Evolutionary conservation across 2,888 invertebrate genomes (phyloP), one percentile per base, ranked within the genome.

Genomic region (Antheraea assamensis): DNA sequence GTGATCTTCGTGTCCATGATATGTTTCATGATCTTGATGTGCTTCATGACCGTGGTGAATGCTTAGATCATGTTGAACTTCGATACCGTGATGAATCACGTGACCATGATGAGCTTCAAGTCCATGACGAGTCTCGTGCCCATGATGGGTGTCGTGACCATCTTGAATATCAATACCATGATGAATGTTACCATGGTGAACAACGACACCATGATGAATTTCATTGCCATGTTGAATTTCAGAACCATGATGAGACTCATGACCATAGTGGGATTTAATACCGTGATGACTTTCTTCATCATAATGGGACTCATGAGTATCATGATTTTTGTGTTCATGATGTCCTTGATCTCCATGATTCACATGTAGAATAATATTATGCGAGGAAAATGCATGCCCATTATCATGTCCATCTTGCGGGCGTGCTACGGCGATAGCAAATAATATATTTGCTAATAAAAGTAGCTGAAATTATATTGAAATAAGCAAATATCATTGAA

Each of bases 391-490:
- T 13, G 35, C 68, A n/a, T 68, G 68, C 21, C 35, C 68, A 10
- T 68, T 21, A 3, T 68, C 35, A 10, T 35, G 35, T 68, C 13
- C 35, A 68, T 21, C 35, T n/a, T 35, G 68, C 2, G 68, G 68
- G 35, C 35, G 68, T 0, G 68, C 68, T 31, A 68, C 13, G 10
- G 21, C 31, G n/a, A 68, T 68, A 35, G 35, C 68, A 64, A 64
- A 64, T 35, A 68, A 35, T 21, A 68, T 2, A 35, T 68, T 68
- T n/a, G 68, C 68, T 35, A 68, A n/a, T 35, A 68, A 35, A 68
- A 68, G 10, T 68, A 68, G 68, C 68, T 68, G 68, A 68, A 68
- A 68, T 64, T 64, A 64, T 64, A 64, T 3, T 30, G 30, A 10
- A 24, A 58, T 30, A 5, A 15, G 61, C 15, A 64, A 4, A 19